A percentile compares a stretch with the other conserved stretches of the same genome.
phyloP scores from a whole-genome alignment of 2,797 vertebrate species.

The Parauchenoglanis ngamensis region DNA sequence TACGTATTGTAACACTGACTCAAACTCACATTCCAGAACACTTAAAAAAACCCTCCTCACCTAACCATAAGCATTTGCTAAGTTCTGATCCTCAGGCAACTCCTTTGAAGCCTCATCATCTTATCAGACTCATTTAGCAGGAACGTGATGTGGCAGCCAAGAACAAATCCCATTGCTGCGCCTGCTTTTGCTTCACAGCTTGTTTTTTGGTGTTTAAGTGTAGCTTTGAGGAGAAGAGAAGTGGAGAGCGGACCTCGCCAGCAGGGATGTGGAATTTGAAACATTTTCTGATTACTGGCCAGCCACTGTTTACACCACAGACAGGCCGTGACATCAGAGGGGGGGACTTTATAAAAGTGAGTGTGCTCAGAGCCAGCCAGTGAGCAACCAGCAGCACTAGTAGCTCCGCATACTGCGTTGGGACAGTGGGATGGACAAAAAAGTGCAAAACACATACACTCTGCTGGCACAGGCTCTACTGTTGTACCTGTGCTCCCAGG shows the following conservation, averaged over 20 bases:
- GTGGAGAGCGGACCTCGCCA: slow-evolving; percentile 71
- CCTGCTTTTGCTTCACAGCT: slow-evolving; percentile 35
- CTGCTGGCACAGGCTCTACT: slow-evolving; percentile 41
- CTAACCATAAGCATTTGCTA: not conserved
- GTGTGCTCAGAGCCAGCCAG: slow-evolving; percentile 63
- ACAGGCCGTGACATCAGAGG: slow-evolving; percentile 77
- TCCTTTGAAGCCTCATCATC: slow-evolving; percentile 9
- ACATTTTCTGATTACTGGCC: slow-evolving; percentile 75
- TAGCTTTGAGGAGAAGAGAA: slow-evolving; percentile 23
- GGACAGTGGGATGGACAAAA: slow-evolving; percentile 46
- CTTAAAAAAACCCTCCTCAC: not conserved
- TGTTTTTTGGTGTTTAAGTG: slow-evolving; percentile 41
- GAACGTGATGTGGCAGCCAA: slow-evolving; percentile 7
- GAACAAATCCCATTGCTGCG: not conserved
- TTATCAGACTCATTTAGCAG: slow-evolving; percentile 24
- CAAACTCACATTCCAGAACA: not conserved
- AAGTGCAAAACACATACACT: slow-evolving; percentile 47
- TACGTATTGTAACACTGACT: not conserved
- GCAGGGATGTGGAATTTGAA: slow-evolving; percentile 79
- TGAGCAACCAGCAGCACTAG: slow-evolving; percentile 64
- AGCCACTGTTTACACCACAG: slow-evolving; percentile 77
- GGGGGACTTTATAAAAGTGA: slow-evolving; percentile 78
- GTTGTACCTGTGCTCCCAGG: slow-evolving; percentile 49
- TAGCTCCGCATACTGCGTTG: slow-evolving; percentile 53
- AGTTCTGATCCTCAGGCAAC: not conserved